A percentile compares a stretch with the other conserved stretches of the same genome.
phyloP scores from a whole-genome alignment of 2,888 invertebrate species.

The Dermolepida albohirtum region DNA sequence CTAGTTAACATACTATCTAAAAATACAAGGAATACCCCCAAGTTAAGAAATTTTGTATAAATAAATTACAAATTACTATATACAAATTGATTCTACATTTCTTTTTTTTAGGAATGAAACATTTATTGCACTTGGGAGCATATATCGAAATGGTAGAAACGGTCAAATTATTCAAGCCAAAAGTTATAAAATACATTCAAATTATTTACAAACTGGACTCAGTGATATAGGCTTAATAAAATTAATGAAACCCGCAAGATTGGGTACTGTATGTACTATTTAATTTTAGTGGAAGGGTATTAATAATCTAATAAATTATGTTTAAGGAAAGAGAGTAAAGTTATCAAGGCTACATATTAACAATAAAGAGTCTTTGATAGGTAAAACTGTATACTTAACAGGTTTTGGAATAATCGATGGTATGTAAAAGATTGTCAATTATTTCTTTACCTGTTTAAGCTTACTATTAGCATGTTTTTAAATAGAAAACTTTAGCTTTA shows the following conservation, averaged over 20 bases:
- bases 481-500: no score
- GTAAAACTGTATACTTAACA: conserved; percentile 60
- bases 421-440: conserved; percentile 46
- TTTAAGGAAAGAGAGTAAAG: conserved; percentile 56
- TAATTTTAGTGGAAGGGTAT: not conserved
- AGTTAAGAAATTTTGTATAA: no score
- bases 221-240: conserved; percentile 60
- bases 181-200: conserved; percentile 57
- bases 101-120: conserved; percentile 54
- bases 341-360: conserved; percentile 58
- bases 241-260: conserved; percentile 53
- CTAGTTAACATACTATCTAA: no score
- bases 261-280: conserved; percentile 50
- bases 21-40: no score
- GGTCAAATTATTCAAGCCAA: conserved; percentile 57
- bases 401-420: conserved; percentile 63
- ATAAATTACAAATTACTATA: no score
- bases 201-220: conserved; percentile 56
- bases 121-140: conserved; percentile 59
- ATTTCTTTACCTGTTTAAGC: no score
- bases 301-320: not conserved
- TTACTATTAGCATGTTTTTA: no score
- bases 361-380: conserved; percentile 57
- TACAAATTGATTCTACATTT: not conserved
- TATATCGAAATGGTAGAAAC: conserved; percentile 56